phyloP scores from a whole-genome alignment of 2,888 invertebrate species.

The Cryptophagus acutangulus region DNA sequence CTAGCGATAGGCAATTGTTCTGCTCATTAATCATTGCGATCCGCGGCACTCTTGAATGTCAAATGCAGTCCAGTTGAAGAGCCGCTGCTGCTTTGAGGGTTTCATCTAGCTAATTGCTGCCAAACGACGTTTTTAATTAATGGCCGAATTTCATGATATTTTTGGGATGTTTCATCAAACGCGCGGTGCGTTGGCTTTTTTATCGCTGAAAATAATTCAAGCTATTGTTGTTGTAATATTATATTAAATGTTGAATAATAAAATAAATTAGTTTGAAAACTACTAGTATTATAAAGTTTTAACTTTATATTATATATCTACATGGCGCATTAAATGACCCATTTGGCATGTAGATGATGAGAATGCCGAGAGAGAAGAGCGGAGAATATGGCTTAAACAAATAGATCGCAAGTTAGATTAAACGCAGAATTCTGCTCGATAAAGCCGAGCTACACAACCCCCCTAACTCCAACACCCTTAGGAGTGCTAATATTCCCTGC shows the following conservation, averaged over 20 bases:
- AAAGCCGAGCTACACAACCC: slow-evolving; percentile 37
- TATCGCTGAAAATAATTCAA: too few relatives aligned
- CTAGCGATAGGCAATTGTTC: slow-evolving; percentile 46
- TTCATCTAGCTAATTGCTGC: slow-evolving; percentile 49
- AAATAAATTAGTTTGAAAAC: too few relatives aligned
- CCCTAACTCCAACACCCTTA: slow-evolving; percentile 42
- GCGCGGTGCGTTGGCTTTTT: too few relatives aligned
- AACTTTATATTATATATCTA: too few relatives aligned
- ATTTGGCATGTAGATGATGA: too few relatives aligned
- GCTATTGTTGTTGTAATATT: too few relatives aligned
- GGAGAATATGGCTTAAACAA: slow-evolving; percentile 42
- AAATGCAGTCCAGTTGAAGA: slow-evolving; percentile 48
- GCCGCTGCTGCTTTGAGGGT: slow-evolving; percentile 47
- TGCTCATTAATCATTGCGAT: slow-evolving; percentile 48
- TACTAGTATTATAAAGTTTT: too few relatives aligned
- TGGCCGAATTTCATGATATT: slow-evolving; percentile 44
- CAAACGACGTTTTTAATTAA: slow-evolving; percentile 49
- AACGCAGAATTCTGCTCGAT: slow-evolving; percentile 48
- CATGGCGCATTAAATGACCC: too few relatives aligned
- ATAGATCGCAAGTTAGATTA: slow-evolving; percentile 49
- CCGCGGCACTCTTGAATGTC: slow-evolving; percentile 48
- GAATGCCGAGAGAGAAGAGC: too few relatives aligned
- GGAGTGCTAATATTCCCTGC: slow-evolving; percentile 48
- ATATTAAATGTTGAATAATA: too few relatives aligned
- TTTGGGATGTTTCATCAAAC: slow-evolving; percentile 35